Percentiles rank a stretch among this genome's conserved stretches.
These are phyloP conservation scores for Meles meles DNA, from an alignment of 2,113 vertebrate species.

Conservation along the genomic window DNA sequence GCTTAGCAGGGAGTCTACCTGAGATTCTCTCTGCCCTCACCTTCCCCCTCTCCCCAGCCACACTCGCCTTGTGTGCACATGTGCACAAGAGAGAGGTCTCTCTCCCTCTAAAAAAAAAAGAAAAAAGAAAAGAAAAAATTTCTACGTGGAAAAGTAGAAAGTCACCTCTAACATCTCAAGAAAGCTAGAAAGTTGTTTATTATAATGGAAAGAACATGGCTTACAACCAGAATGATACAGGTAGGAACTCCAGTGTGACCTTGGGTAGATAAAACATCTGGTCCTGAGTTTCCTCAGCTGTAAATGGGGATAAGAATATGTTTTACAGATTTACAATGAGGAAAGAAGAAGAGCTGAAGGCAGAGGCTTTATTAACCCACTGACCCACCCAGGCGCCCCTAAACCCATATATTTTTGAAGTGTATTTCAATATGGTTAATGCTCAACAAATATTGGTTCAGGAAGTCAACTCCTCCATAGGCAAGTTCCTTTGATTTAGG, in stretches of 20 bases:
- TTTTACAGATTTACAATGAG: neutral
- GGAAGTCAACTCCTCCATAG: neutral
- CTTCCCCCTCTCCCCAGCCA: neutral
- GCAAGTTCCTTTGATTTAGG: neutral
- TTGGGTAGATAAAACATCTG: neutral
- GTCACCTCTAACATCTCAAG: neutral
- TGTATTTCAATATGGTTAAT: neutral
- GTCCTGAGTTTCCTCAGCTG: neutral
- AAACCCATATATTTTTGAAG: neutral
- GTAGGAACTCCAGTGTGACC: neutral
- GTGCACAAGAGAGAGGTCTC: no score
- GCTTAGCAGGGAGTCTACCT: neutral
- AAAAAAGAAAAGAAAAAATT: neutral
- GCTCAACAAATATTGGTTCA: neutral
- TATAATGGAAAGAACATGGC: neutral
- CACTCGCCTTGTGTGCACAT: neutral
- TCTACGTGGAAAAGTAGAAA: neutral
- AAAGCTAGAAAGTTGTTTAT: neutral
- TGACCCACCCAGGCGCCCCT: no score
- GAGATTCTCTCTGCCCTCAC: neutral
- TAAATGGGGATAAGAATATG: neutral
- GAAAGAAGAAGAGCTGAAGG: neutral
- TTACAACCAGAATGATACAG: neutral
- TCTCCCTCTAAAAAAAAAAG: no score
- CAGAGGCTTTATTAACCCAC: no score